These are phyloP conservation scores for Carduelis carduelis DNA, from an alignment of 2,797 vertebrate genomes.

Conservation along the genomic window DNA sequence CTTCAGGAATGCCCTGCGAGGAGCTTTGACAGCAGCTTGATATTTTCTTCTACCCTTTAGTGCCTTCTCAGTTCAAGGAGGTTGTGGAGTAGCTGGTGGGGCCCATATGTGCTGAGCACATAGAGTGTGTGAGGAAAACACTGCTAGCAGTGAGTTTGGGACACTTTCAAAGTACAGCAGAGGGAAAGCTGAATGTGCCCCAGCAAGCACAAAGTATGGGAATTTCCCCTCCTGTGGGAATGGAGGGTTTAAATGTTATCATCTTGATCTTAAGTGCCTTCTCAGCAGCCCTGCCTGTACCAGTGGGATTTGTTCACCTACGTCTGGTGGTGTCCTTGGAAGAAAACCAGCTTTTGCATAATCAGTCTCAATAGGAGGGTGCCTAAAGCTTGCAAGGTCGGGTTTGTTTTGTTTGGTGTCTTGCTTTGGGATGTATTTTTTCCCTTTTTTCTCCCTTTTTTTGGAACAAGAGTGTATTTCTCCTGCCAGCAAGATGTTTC, in stretches of 20 bases:
- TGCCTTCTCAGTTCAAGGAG: not conserved
- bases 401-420: not conserved
- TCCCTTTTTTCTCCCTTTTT: fast-evolving
- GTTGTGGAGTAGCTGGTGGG: not conserved
- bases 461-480: not conserved
- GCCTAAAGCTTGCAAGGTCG: not conserved
- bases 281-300: not conserved
- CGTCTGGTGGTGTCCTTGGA: not conserved
- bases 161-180: not conserved
- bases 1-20: not conserved
- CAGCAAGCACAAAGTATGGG: not conserved
- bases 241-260: not conserved
- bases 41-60: not conserved
- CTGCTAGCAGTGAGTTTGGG: not conserved
- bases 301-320: not conserved
- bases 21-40: not conserved
- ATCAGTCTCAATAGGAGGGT: not conserved
- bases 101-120: not conserved
- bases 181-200: not conserved
- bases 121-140: not conserved
- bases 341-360: not conserved
- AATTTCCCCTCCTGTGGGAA: not conserved
- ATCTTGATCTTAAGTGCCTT: not conserved
- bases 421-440: not conserved
- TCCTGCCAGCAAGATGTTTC: not conserved